Evolutionary conservation across 2,888 invertebrate genomes (phyloP).

Genomic region (Xestobium rufovillosum): DNA sequence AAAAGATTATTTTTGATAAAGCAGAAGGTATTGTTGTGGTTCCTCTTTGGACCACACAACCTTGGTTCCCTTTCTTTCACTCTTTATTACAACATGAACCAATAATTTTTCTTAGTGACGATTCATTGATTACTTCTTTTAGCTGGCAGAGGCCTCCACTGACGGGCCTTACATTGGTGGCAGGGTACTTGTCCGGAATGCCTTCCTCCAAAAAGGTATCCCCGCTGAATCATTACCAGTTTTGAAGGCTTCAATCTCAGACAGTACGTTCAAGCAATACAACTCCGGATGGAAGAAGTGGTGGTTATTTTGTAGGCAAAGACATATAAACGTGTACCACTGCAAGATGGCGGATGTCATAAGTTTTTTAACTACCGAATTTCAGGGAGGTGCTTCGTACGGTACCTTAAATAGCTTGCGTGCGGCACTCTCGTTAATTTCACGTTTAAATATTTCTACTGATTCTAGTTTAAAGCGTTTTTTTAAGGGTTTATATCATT

Average conservation of each 20-base stretch:
- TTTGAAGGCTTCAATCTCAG: constrained; percentile 18
- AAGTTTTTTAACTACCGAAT: constrained; percentile 1
- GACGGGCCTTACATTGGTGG: constrained; percentile 27
- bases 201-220: constrained; percentile 18
- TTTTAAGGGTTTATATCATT: constrained; percentile 21
- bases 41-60: constrained; percentile 27
- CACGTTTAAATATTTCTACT: constrained; percentile 14
- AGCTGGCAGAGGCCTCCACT: constrained; percentile 23
- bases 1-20: constrained; percentile 29
- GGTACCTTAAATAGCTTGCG: constrained; percentile 21
- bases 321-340: constrained; percentile 9
- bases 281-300: constrained; percentile 16
- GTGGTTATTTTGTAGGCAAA: constrained; percentile 17
- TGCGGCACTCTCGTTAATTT: constrained; percentile 24
- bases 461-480: constrained; percentile 20
- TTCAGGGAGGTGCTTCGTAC: constrained; percentile 14
- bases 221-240: constrained; percentile 17
- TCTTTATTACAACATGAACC: constrained; percentile 9
- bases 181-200: constrained; percentile 24
- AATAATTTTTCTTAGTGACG: constrained; percentile 22
- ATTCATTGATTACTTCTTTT: constrained; percentile 24
- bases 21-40: constrained; percentile 30
- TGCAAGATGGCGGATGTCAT: background rate
- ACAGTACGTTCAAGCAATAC: constrained; percentile 24
- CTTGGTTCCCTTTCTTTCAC: constrained; percentile 29